Evolutionary conservation across 1,140 invertebrate genomes (phyloP).

Genomic region (Bombus picipes): DNA sequence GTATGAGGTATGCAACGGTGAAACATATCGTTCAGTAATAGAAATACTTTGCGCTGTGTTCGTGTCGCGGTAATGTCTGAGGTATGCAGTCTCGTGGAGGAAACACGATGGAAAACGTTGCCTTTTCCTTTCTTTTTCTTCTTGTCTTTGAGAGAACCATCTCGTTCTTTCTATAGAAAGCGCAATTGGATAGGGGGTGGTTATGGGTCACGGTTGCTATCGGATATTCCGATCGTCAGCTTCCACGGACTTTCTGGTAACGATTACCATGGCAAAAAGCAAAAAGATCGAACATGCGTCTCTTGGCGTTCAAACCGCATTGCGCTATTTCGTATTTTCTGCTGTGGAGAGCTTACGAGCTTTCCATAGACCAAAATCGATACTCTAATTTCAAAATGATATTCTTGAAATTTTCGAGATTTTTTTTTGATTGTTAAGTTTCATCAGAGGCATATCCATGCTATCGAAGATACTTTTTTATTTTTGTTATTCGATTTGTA

Average conservation of each 20-base stretch:
- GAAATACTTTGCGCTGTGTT: constrained; percentile 64
- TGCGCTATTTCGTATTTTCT: not conserved
- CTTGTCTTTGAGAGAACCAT: not conserved
- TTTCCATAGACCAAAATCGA: not conserved
- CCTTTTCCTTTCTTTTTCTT: constrained; percentile 21
- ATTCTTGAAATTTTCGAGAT: not conserved
- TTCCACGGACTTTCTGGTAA: constrained; percentile 34
- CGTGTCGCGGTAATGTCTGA: constrained; percentile 55
- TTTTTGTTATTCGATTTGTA: too few relatives aligned
- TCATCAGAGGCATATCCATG: too few relatives aligned
- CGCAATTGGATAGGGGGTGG: constrained; percentile 48
- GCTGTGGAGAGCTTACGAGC: too few relatives aligned
- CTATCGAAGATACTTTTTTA: too few relatives aligned
- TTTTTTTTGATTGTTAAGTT: too few relatives aligned
- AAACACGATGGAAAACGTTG: constrained; percentile 49
- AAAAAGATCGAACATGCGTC: not conserved
- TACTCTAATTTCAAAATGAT: not conserved
- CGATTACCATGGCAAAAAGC: constrained; percentile 32
- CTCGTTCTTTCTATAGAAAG: constrained; percentile 21
- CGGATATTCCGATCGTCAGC: constrained; percentile 48
- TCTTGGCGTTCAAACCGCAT: not conserved
- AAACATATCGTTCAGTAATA: constrained; percentile 63
- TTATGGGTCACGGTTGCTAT: constrained; percentile 56
- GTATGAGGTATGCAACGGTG: constrained; percentile 56
- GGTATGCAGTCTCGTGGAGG: constrained; percentile 43